phyloP scores from a whole-genome alignment of 64 coral and sea anemone species.

The Pachyseris speciosa region DNA sequence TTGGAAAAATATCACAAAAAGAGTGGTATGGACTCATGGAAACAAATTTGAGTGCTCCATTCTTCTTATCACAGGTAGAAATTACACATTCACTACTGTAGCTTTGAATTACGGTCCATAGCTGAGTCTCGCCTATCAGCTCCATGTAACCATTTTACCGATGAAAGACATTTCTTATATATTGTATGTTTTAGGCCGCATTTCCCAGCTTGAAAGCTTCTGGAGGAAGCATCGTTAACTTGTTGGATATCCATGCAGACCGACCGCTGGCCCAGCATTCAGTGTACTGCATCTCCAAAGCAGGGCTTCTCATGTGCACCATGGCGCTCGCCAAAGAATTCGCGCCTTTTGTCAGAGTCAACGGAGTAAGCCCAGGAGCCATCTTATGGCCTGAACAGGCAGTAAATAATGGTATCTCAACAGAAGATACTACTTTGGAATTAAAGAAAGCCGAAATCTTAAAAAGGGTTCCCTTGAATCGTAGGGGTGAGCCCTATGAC shows the following conservation, averaged over 20 bases:
- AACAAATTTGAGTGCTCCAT: constrained; percentile 63
- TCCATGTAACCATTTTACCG: no score
- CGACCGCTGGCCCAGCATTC: constrained; percentile 43
- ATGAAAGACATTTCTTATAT: neutral
- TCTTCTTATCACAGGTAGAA: constrained; percentile 89
- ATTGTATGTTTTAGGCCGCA: constrained; percentile 63
- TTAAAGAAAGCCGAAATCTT: neutral
- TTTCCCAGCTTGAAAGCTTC: constrained; percentile 62
- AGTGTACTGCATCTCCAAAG: constrained; percentile 84
- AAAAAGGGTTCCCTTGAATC: constrained; percentile 50
- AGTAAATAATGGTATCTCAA: neutral
- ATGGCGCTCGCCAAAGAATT: constrained; percentile 73
- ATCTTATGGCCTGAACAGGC: constrained; percentile 33
- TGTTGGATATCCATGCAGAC: constrained; percentile 75
- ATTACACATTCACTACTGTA: no score
- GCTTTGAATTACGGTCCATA: no score
- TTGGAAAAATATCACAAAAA: constrained; percentile 36
- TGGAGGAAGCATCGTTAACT: constrained; percentile 71
- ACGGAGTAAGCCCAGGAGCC: constrained; percentile 55
- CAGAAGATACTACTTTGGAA: neutral
- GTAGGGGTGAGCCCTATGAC: constrained; percentile 21
- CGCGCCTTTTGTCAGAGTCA: constrained; percentile 73
- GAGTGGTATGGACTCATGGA: constrained; percentile 53
- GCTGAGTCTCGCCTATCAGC: no score
- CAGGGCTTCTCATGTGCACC: constrained; percentile 82